Percentiles rank a stretch among this genome's conserved stretches.
phyloP scores from a whole-genome alignment of 2,888 invertebrate species.

The Cerastis rubricosa region DNA sequence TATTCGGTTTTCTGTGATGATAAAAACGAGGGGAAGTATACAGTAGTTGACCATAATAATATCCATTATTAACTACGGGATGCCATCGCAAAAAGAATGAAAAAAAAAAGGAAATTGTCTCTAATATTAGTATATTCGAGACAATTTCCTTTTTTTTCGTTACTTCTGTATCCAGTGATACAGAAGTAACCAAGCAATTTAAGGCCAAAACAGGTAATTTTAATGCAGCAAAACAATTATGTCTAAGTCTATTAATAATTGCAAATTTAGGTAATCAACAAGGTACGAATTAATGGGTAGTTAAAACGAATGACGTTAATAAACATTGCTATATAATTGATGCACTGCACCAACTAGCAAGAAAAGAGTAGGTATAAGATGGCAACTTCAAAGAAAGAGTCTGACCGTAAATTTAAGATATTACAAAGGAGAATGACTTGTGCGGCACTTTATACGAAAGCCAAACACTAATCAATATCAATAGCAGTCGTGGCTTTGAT shows the following conservation, averaged over 20 bases:
- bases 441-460: conserved; percentile 25
- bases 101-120: not conserved
- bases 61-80: not conserved
- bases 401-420: conserved; percentile 30
- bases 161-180: too few relatives aligned
- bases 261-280: conserved; percentile 48
- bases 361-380: conserved; percentile 23
- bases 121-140: too few relatives aligned
- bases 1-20: not conserved
- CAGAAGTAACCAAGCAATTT: not conserved
- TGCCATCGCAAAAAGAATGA: not conserved
- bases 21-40: not conserved
- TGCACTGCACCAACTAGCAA: conserved; percentile 17
- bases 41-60: too few relatives aligned
- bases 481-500: conserved; percentile 24
- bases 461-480: conserved; percentile 44
- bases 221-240: conserved; percentile 40
- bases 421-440: conserved; percentile 33
- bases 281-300: conserved; percentile 50
- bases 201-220: conserved; percentile 13
- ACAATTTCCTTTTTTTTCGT: too few relatives aligned
- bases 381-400: conserved; percentile 34
- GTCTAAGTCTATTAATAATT: conserved; percentile 38
- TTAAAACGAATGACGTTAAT: conserved; percentile 61
- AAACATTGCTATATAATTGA: conserved; percentile 29